Percentiles rank a stretch among this genome's conserved stretches.
phyloP scores from a whole-genome alignment of 2,113 vertebrate species.

The Elachura formosa region DNA sequence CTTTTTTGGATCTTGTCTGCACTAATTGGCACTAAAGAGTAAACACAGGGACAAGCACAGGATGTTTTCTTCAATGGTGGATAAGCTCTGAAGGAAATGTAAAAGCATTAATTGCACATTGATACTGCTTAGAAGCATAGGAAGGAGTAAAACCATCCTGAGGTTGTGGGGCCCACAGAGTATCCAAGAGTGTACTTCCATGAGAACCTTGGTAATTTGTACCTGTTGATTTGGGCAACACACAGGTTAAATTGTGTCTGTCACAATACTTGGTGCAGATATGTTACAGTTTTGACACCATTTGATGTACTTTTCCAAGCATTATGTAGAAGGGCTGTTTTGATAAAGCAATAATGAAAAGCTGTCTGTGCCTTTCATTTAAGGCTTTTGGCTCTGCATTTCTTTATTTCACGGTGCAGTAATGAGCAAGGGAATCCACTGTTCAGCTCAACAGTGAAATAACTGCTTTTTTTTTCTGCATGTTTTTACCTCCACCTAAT shows the following conservation, averaged over 20 bases:
- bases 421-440: neutral
- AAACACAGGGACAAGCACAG: neutral
- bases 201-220: accelerated
- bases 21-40: neutral
- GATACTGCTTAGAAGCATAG: neutral
- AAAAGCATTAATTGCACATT: neutral
- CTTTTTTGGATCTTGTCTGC: neutral
- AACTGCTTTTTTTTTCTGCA: neutral
- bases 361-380: neutral
- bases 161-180: neutral
- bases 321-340: neutral
- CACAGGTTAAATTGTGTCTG: neutral
- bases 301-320: neutral
- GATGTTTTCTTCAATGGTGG: neutral
- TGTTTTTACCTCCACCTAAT: neutral
- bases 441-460: neutral
- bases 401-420: neutral
- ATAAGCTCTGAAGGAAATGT: accelerated
- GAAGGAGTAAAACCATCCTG: neutral
- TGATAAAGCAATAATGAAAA: neutral
- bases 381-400: neutral
- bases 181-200: neutral
- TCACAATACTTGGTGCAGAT: neutral
- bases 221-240: neutral
- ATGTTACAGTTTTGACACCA: neutral